Base-by-base conservation (phyloP, 2,797 vertebrate species). In the Parauchenoglanis punctatus region DNA sequence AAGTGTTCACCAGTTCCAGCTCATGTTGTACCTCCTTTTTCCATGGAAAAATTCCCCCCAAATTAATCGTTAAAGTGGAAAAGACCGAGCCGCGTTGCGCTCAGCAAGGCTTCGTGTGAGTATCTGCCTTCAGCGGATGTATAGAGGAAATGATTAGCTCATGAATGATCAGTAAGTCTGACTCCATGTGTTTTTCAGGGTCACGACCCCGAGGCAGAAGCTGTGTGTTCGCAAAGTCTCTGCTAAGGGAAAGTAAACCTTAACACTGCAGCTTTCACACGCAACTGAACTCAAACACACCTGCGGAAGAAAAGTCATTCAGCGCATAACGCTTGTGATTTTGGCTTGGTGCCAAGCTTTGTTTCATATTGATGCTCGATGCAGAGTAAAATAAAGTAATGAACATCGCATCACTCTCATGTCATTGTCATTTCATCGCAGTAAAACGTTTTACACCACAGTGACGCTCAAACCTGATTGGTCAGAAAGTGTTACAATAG, bases 131-230 rank as follows among this genome's bases (percentile, higher is more conserved):
- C 17, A 23, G 54, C 58, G 59, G 8, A 80, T 40, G 4, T 5
- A 35, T 12, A 76, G 11, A 59, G 28, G 54, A 80, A 80, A 40
- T 23, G 8, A 40, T 23, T 13, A 12, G 7, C 52, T 59, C 28
- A 23, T 68, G 7, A 28, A 28, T 58, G 13, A 80, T 80, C 52
- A 59, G 52, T 12, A 2, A 56, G 18, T 2, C 7, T 54, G 2
- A 56, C 10, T 4, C 25, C 1, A 3, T 4, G 10, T 84, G 18
- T 58, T 35, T 84, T 73, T 67, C 52, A 89, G 89, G 81, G 49
- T 89, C 58, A 75, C 3, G 0, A 88, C 89, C 40, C 35, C 1
- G 18, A 12, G 77, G 28, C 77, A 80, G 54, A 31, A 58, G 77
- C 18, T 80, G 77, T 80, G 77, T 59, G 54, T 59, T 12, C 77